Base-by-base conservation (phyloP, 2,113 vertebrate species). In the Hyaena hyaena region DNA sequence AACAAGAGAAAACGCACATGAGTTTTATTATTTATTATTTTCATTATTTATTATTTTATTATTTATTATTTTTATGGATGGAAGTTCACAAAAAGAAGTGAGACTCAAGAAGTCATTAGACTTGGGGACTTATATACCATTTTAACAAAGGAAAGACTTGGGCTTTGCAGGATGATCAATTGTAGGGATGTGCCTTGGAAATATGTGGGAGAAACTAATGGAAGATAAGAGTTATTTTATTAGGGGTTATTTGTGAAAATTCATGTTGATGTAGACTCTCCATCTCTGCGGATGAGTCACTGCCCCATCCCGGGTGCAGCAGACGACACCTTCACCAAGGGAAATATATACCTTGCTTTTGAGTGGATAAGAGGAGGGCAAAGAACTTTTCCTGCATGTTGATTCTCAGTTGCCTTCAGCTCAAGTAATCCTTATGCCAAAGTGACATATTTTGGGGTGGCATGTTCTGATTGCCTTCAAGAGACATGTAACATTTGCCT, bases 81-180 rank as follows among this genome's bases (percentile, higher is more conserved):
- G 43, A 50, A 74, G 14, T 84, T 95, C 43, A 65, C 61, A 71
- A 50, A 84, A 94, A 83, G 21, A 92, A 87, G 55, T 39, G 8
- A 91, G 83, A 71, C 43, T 84, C 21, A 84, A 71, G 50, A 92
- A 83, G 26, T 71, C 4, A 21, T 87, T 77, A 76, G 76, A 68
- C 50, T 50, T 28, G 3, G 68, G 68, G 50, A 39, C 50, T 83
- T 69, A 17, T 23, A 19, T 79, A 50, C 14, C 58, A 43, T 73
- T 92, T 83, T 83, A 88, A 71, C 39, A 82, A 95, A 63, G 39
- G 45, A 69, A 69, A 71, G 26, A 63, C 76, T 79, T 92, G 84
- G 16, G n/a, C 10, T 83, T 77, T 77, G 74, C 74, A 58, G 39
- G 43, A 85, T 61, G 53, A 63, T 5, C 43, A 17, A 33, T 28